Percentiles rank a stretch among this genome's conserved stretches.
Conservation (phyloP, 2,888 invertebrate genomes). For the Hyposoter dolosus region DNA sequence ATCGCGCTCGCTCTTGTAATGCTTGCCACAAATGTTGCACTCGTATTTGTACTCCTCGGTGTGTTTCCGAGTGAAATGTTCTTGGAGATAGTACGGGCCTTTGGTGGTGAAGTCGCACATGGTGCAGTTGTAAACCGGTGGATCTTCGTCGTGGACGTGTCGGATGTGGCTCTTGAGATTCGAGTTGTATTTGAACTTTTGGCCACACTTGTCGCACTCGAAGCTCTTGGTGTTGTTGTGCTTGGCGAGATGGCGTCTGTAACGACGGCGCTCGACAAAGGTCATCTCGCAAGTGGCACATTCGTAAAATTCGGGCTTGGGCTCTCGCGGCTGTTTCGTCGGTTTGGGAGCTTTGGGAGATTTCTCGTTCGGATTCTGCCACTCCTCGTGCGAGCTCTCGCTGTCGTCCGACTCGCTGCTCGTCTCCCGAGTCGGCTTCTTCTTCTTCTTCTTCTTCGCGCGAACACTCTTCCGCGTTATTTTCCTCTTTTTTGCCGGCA, state of each 20-base stretch:
- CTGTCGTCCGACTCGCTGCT: constrained; percentile 49
- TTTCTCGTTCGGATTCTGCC: constrained; percentile 39
- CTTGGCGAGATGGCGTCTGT: constrained; percentile 65
- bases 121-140: constrained; percentile 66
- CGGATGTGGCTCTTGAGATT: constrained; percentile 69
- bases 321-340: constrained; percentile 18
- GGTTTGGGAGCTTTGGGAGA: constrained; percentile 26
- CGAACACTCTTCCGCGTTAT: neutral
- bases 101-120: constrained; percentile 69
- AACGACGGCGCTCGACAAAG: constrained; percentile 55
- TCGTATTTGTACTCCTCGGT: constrained; percentile 69
- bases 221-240: constrained; percentile 66
- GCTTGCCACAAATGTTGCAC: constrained; percentile 68
- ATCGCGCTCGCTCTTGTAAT: constrained; percentile 67
- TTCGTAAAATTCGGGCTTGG: constrained; percentile 52
- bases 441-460: constrained; percentile 31
- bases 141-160: constrained; percentile 67
- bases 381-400: constrained; percentile 61
- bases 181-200: constrained; percentile 69
- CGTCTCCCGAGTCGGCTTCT: constrained; percentile 1
- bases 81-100: constrained; percentile 59
- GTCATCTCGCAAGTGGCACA: constrained; percentile 58
- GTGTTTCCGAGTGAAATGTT: constrained; percentile 67
- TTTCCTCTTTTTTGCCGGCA: constrained; percentile 32
- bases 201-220: constrained; percentile 70